Conservation (phyloP, 2,797 vertebrate species). For the Podargus strigoides region DNA sequence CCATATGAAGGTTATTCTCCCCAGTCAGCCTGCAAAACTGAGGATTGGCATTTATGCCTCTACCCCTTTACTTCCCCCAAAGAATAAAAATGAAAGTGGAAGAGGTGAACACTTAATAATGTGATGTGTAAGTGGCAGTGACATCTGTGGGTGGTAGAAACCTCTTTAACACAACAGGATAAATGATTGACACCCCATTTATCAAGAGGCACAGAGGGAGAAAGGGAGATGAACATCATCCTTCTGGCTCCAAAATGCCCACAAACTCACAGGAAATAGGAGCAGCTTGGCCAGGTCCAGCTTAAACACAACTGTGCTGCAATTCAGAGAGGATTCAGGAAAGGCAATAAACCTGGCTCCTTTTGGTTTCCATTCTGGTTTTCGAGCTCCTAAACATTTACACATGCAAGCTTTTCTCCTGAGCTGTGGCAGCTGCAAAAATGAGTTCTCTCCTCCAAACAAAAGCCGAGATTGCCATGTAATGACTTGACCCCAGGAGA, state of each 20-base stretch:
- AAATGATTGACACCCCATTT: background rate
- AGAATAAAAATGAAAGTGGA: background rate
- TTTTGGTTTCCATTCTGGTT: background rate
- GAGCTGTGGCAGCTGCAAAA: background rate
- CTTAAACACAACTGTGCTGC: background rate
- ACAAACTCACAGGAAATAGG: background rate
- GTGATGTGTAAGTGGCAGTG: background rate
- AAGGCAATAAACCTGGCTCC: background rate
- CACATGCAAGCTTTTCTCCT: slow-evolving; percentile 1
- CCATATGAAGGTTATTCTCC: background rate
- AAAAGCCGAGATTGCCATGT: background rate
- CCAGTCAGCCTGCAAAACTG: background rate
- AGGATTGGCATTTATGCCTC: background rate
- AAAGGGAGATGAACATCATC: background rate
- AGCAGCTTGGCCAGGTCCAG: background rate
- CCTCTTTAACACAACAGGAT: background rate
- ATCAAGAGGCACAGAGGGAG: background rate
- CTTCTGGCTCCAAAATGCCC: background rate
- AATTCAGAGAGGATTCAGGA: background rate
- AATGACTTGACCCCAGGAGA: background rate
- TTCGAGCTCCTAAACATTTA: background rate
- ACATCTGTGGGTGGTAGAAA: background rate
- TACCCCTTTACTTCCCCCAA: background rate
- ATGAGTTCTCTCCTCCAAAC: background rate
- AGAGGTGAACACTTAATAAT: background rate